phyloP scores from a whole-genome alignment of 64 coral and sea anemone species.

The Montipora efflorescens region DNA sequence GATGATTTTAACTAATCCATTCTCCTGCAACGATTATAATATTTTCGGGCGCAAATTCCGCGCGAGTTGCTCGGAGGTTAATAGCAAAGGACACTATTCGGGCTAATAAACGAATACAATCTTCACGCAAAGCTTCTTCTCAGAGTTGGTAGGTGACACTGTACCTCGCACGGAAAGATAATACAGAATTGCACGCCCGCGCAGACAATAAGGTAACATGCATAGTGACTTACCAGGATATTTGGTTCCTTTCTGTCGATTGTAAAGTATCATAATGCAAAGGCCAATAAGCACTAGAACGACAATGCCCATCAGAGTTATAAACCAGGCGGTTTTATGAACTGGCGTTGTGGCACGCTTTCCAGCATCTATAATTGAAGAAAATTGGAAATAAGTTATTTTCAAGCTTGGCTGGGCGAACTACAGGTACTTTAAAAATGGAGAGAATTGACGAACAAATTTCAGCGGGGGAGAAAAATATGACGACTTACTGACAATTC shows the following conservation, averaged over 20 bases:
- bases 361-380: background rate
- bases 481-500: constrained; percentile 11
- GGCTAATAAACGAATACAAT: too few species aligned
- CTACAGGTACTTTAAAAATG: too few species aligned
- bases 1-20: too few species aligned
- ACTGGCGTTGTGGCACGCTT: background rate
- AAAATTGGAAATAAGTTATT: background rate
- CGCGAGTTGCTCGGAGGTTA: too few species aligned
- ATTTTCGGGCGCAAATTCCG: too few species aligned
- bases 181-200: background rate
- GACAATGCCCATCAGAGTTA: background rate
- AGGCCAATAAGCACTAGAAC: background rate
- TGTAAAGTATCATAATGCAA: background rate
- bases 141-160: too few species aligned
- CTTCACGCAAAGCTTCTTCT: too few species aligned
- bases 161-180: too few species aligned
- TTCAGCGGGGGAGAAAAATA: background rate
- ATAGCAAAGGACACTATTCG: too few species aligned
- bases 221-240: background rate
- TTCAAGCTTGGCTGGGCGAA: background rate
- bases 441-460: too few species aligned
- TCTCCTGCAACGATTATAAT: too few species aligned
- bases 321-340: background rate
- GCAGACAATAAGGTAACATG: background rate
- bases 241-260: background rate